Evolutionary conservation across 2,888 invertebrate genomes (phyloP), one percentile per base, ranked within the genome.

Genomic region (Euphydryas editha): DNA sequence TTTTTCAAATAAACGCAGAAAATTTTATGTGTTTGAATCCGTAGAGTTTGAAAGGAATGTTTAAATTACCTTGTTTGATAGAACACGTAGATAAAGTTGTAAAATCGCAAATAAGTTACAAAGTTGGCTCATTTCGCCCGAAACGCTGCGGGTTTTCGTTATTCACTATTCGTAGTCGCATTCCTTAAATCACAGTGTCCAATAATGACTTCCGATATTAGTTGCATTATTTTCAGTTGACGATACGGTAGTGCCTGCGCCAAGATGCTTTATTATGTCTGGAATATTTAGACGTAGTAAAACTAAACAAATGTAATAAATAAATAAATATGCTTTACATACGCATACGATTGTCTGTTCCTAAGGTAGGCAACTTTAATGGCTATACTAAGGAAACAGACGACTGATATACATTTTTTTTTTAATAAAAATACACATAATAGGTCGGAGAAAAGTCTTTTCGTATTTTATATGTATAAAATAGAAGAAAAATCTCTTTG

Each of bases 21-120:
- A 51, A 58, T 49, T 58, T 24, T 58, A 63, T 63, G 58, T 30
- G 47, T 17, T 58, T 20, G 30, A 63, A 54, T 13, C 51, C 67
- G 75, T 72, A 78, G 74, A 80, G 80, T 80, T 81, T 75, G 75
- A 76, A 76, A 74, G 71, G 73, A 74, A 81, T 83, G 76, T 80
- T 85, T 85, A 86, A 85, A 87, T 87, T 85, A 87, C 87, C 78
- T 84, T 83, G 75, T 81, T 79, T 83, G 76, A 81, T 78, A 76
- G 77, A 79, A 74, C 36, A 54, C 36, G 54, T 54, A 75, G 76
- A 77, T 77, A 75, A 78, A 78, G 57, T 42, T 57, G 20, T 39
- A 39, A 57, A 55, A 55, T 55, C 30, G 47, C 62, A 62, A 62
- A 66, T 62, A 60, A 54, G 57, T 66, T 61, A 54, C n/a, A 61